Percentiles rank a stretch among this genome's conserved stretches.
These are phyloP conservation scores for Malurus elegans DNA, from an alignment of 2,113 vertebrate genomes.

Conservation along the genomic window DNA sequence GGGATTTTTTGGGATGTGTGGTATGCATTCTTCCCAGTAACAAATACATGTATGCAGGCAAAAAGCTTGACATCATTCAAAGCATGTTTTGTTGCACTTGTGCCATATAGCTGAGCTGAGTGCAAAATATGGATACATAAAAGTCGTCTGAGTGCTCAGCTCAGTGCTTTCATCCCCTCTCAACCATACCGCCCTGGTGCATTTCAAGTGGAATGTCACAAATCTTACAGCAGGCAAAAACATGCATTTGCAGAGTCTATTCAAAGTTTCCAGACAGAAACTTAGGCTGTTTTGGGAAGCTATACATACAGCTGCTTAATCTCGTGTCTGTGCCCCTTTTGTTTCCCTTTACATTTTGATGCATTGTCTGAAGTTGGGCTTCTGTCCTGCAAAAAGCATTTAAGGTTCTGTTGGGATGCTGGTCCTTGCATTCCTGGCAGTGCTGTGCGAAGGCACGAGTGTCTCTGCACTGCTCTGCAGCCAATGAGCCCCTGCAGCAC, in stretches of 20 bases:
- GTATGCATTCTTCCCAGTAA: background rate
- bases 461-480: background rate
- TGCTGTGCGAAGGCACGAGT: rapidly evolving
- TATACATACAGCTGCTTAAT: background rate
- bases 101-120: background rate
- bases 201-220: rapidly evolving
- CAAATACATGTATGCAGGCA: background rate
- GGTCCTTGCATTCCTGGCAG: rapidly evolving
- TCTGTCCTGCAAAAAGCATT: background rate
- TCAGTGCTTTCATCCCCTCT: background rate
- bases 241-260: rapidly evolving
- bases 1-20: background rate
- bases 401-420: rapidly evolving
- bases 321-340: background rate
- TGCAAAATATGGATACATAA: rapidly evolving
- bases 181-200: rapidly evolving
- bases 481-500: background rate
- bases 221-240: background rate
- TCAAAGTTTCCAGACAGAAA: background rate
- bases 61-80: background rate
- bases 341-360: background rate
- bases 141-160: background rate
- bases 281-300: background rate
- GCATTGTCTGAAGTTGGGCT: background rate
- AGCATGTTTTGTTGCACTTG: background rate